Conservation (phyloP, 2,888 invertebrate genomes). For the Globia sparganii region DNA sequence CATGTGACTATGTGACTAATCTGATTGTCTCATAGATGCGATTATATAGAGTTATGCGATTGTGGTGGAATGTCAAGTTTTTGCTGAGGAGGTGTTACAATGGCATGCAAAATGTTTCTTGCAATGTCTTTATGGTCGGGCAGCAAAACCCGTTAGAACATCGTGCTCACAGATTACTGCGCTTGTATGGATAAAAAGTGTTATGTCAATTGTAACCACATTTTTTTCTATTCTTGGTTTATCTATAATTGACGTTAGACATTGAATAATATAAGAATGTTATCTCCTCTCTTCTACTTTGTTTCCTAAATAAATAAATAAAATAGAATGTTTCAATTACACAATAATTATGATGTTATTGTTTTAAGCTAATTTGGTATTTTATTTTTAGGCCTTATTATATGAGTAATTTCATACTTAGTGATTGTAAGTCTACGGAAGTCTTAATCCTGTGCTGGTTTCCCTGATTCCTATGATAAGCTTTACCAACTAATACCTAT, state of each 20-base stretch:
- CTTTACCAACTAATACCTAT: background rate
- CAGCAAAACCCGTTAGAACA: slow-evolving; percentile 26
- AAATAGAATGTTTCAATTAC: background rate
- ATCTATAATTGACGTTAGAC: slow-evolving; percentile 25
- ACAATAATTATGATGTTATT: background rate
- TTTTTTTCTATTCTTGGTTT: slow-evolving; percentile 4
- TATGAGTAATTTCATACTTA: background rate
- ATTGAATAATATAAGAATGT: background rate
- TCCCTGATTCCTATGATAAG: background rate
- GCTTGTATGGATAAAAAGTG: background rate
- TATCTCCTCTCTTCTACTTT: slow-evolving; percentile 3
- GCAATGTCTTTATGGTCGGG: slow-evolving; percentile 1
- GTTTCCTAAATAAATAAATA: background rate
- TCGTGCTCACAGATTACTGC: slow-evolving; percentile 1
- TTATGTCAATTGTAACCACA: background rate
- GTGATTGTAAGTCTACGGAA: background rate
- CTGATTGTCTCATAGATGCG: slow-evolving; percentile 60
- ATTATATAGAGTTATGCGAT: slow-evolving; percentile 33
- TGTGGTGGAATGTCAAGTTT: slow-evolving; percentile 35
- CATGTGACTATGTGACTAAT: slow-evolving; percentile 66
- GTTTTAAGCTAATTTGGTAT: background rate
- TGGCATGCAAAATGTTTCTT: slow-evolving; percentile 33
- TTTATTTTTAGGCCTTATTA: background rate
- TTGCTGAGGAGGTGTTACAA: slow-evolving; percentile 23
- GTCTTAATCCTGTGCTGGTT: background rate